Percentiles rank a stretch among this genome's conserved stretches.
Evolutionary conservation across 1,140 invertebrate genomes (phyloP).

Genomic region (Delia radicum): DNA sequence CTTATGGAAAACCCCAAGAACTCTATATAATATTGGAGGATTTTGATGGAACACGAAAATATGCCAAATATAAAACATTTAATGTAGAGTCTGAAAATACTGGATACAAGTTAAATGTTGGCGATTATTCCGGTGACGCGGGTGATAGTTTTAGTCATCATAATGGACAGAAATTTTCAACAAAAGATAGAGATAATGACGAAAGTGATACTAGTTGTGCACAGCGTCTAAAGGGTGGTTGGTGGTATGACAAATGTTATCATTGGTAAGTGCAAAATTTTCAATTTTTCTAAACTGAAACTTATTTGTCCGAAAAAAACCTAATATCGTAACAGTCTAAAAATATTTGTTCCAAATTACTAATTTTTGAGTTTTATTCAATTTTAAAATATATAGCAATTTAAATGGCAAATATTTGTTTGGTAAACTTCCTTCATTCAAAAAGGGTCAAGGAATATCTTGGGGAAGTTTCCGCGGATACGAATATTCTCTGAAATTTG

Average conservation of each 20-base stretch:
- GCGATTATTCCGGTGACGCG: neutral
- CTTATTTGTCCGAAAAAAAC: too few species aligned
- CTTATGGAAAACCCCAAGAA: neutral
- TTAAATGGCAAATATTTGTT: neutral
- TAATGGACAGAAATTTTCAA: neutral
- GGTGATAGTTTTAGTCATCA: neutral
- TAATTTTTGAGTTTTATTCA: neutral
- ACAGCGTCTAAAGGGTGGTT: neutral
- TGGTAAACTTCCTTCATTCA: neutral
- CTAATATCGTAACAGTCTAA: too few species aligned
- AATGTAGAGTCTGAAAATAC: neutral
- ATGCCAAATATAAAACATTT: neutral
- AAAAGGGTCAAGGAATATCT: neutral
- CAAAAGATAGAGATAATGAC: neutral
- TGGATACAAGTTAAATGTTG: neutral
- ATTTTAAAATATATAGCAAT: neutral
- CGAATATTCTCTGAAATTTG: neutral
- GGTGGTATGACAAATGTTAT: neutral
- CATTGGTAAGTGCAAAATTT: neutral
- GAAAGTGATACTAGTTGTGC: neutral
- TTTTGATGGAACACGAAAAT: neutral
- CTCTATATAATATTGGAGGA: conserved; percentile 59
- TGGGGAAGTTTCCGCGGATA: neutral
- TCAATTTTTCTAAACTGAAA: too few species aligned
- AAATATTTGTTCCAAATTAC: conserved; percentile 35